A percentile compares a stretch with the other conserved stretches of the same genome.
These are phyloP conservation scores for Subacronicta megacephala DNA, from an alignment of 2,888 invertebrate genomes.

Conservation along the genomic window DNA sequence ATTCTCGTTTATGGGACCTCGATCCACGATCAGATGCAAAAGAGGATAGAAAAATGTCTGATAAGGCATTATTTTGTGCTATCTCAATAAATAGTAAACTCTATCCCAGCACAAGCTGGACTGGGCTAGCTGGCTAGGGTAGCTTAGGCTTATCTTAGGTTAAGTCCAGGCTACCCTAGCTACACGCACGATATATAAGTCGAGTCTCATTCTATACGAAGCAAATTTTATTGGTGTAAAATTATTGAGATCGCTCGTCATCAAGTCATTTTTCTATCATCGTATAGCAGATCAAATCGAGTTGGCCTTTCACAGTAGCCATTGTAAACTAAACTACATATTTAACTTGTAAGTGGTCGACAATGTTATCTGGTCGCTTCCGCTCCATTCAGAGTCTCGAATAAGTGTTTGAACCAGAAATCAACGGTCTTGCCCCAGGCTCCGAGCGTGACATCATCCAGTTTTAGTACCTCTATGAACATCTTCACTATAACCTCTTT, in stretches of 20 bases:
- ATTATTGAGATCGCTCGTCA: constrained; percentile 9
- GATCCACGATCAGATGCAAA: constrained; percentile 8
- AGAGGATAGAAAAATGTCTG: constrained; percentile 19
- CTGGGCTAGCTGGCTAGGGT: no score
- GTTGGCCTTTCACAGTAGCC: constrained; percentile 49
- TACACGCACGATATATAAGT: no score
- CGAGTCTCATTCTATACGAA: no score
- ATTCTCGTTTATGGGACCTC: constrained; percentile 9
- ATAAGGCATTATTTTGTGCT: neutral
- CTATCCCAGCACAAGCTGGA: no score
- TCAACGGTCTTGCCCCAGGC: constrained; percentile 84
- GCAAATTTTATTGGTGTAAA: neutral
- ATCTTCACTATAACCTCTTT: constrained; percentile 83
- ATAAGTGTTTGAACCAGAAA: constrained; percentile 85
- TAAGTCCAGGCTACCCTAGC: no score
- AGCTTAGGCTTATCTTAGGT: no score
- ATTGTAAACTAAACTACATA: constrained; percentile 53
- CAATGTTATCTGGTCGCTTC: constrained; percentile 63
- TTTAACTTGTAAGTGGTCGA: constrained; percentile 45
- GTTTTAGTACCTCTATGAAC: constrained; percentile 81
- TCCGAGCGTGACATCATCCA: constrained; percentile 75
- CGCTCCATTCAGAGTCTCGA: constrained; percentile 68
- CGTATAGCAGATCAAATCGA: constrained; percentile 35
- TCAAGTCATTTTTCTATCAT: constrained; percentile 33
- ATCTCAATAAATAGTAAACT: no score